Percentiles rank a stretch among this genome's conserved stretches.
phyloP scores from a whole-genome alignment of 2,797 vertebrate genomes.

The Stomatorhinus walkeri region DNA sequence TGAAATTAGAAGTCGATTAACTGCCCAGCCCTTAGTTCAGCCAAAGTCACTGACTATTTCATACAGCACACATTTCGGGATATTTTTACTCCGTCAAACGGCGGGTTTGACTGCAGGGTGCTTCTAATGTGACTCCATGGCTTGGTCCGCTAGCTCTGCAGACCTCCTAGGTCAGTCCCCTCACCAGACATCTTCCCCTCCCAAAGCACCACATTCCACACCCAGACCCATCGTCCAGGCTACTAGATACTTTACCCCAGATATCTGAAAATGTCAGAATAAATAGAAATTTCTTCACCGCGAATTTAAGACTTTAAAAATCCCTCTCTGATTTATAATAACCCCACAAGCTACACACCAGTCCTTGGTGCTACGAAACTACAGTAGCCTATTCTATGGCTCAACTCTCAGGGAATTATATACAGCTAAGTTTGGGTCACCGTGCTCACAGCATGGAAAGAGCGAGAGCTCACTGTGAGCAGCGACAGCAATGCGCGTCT shows the following conservation, averaged over 20 bases:
- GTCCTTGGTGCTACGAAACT: not conserved
- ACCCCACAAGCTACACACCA: not conserved
- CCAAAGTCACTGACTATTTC: not conserved
- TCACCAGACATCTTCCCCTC: not conserved
- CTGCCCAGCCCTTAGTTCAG: not conserved
- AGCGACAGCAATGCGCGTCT: not conserved
- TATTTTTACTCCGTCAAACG: not conserved
- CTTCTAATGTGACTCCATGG: not conserved
- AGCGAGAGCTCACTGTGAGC: not conserved
- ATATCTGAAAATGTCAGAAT: not conserved
- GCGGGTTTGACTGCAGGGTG: not conserved
- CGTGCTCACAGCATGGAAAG: not conserved
- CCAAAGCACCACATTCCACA: not conserved
- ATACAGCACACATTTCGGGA: not conserved
- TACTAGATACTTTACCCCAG: not conserved
- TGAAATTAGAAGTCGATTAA: not conserved
- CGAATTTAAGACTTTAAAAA: not conserved
- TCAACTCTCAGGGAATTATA: not conserved
- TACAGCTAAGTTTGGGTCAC: not conserved
- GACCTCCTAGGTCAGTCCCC: not conserved
- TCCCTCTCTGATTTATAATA: not conserved
- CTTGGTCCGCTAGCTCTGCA: not conserved
- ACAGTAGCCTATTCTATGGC: not conserved
- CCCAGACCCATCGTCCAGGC: not conserved
- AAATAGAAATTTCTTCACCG: not conserved